A percentile compares a stretch with the other conserved stretches of the same genome.
phyloP scores from a whole-genome alignment of 2,797 vertebrate genomes.

The Melanotaenia parkinsoni region DNA sequence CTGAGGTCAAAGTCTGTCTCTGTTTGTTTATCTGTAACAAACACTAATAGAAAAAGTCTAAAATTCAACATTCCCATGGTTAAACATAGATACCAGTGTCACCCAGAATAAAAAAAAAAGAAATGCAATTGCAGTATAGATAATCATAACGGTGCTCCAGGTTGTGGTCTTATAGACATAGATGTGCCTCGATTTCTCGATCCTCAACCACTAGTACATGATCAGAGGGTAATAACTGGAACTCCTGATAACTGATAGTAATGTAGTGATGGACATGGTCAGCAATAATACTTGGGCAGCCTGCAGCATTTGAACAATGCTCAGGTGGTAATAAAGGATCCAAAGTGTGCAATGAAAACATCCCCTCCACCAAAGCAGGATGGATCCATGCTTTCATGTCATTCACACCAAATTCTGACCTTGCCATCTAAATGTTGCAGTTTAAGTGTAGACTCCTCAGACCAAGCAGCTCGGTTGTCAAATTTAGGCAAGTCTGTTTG shows the following conservation, averaged over 20 bases:
- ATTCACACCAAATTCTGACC: too few relatives aligned
- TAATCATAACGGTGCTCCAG: not conserved
- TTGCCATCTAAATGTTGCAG: too few relatives aligned
- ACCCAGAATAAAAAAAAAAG: not conserved
- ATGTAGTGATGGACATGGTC: not conserved
- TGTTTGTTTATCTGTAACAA: slow-evolving; percentile 59
- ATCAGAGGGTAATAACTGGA: not conserved
- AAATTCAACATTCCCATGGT: slow-evolving; percentile 29
- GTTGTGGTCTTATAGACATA: not conserved
- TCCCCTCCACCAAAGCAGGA: too few relatives aligned
- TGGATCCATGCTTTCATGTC: too few relatives aligned
- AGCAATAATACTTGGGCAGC: too few relatives aligned
- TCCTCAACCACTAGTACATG: not conserved
- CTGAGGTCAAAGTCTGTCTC: slow-evolving; percentile 65
- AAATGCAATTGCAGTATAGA: not conserved
- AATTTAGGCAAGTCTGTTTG: too few relatives aligned
- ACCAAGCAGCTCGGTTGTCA: too few relatives aligned
- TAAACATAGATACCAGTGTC: slow-evolving; percentile 14
- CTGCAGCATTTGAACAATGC: too few relatives aligned
- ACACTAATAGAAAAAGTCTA: slow-evolving; percentile 41
- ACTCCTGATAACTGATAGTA: not conserved
- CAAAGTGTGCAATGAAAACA: too few relatives aligned
- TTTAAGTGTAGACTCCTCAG: too few relatives aligned
- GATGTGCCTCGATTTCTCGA: not conserved
- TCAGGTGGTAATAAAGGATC: too few relatives aligned